Evolutionary conservation across 2,113 vertebrate genomes (phyloP).

Genomic region (Halichoeres trimaculatus): DNA sequence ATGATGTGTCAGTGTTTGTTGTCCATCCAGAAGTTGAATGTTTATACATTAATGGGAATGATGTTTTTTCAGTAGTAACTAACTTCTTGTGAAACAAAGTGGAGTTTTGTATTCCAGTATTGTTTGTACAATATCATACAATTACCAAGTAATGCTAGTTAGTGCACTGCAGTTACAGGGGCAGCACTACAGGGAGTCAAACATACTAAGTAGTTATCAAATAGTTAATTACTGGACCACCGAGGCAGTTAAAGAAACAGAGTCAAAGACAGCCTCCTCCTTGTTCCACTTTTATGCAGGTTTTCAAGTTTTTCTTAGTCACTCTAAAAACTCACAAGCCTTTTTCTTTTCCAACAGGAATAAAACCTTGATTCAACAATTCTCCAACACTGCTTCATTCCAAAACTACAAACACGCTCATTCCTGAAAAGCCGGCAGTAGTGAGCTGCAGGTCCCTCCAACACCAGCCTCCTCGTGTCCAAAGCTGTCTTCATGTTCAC

Average conservation of each 20-base stretch:
- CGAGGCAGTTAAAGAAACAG: constrained; percentile 27
- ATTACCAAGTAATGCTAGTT: constrained; percentile 48
- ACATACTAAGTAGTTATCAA: constrained; percentile 44
- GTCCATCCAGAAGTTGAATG: constrained; percentile 24
- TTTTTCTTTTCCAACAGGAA: constrained; percentile 38
- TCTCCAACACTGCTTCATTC: constrained; percentile 34
- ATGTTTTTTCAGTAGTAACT: constrained; percentile 12
- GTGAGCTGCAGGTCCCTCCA: constrained; percentile 38
- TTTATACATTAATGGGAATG: constrained; percentile 29
- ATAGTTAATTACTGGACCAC: constrained; percentile 49
- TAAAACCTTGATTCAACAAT: constrained; percentile 31
- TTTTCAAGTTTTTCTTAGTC: constrained; percentile 29
- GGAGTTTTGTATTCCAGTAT: constrained; percentile 18
- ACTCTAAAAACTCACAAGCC: constrained; percentile 12
- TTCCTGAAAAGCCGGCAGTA: constrained; percentile 41
- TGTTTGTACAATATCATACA: constrained; percentile 55
- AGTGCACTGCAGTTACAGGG: constrained; percentile 55
- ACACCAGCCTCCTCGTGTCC: constrained; percentile 5
- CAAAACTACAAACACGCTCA: constrained; percentile 35
- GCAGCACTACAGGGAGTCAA: constrained; percentile 45
- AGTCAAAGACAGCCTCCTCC: constrained; percentile 27
- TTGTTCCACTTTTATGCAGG: constrained; percentile 7
- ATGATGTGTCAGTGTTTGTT: constrained; percentile 24
- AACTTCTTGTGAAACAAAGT: constrained; percentile 37
- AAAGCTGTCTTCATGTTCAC: constrained; percentile 40